Percentiles rank a stretch among this genome's conserved stretches.
Conservation (phyloP, 2,113 vertebrate species). For the Vimba vimba region DNA sequence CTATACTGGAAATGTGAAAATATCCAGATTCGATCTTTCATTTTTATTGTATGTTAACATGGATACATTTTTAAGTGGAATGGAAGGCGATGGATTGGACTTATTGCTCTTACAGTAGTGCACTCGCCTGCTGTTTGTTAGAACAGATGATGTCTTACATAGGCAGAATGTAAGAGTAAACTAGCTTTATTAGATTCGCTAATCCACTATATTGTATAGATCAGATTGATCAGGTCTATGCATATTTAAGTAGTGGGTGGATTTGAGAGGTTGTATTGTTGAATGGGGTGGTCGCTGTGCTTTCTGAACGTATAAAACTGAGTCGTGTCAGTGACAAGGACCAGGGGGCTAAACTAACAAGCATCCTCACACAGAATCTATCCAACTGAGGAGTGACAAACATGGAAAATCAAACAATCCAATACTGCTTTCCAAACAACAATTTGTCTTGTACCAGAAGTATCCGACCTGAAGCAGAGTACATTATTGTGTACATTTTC, state of each 20-base stretch:
- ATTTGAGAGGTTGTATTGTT: neutral
- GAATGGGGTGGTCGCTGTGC: neutral
- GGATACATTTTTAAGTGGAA: no score
- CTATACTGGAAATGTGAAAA: no score
- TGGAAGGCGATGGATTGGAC: neutral
- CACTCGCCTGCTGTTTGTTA: neutral
- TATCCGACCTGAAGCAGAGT: neutral
- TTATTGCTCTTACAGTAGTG: neutral
- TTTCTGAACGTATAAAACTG: neutral
- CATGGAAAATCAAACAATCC: neutral
- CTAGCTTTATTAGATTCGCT: neutral
- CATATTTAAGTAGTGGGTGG: slow-evolving; percentile 5
- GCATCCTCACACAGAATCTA: neutral
- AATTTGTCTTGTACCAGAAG: neutral
- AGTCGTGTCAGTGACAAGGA: neutral
- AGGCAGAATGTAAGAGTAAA: neutral
- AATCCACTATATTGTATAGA: neutral
- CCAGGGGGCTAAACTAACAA: neutral
- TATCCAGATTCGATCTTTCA: no score
- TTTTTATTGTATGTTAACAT: no score
- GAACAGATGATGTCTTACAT: neutral
- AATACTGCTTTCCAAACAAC: slow-evolving; percentile 7
- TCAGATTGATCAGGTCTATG: neutral
- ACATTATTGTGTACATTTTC: neutral
- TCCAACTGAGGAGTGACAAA: neutral